These are phyloP conservation scores for Fregata magnificens DNA, from an alignment of 2,113 vertebrate genomes.

Conservation along the genomic window DNA sequence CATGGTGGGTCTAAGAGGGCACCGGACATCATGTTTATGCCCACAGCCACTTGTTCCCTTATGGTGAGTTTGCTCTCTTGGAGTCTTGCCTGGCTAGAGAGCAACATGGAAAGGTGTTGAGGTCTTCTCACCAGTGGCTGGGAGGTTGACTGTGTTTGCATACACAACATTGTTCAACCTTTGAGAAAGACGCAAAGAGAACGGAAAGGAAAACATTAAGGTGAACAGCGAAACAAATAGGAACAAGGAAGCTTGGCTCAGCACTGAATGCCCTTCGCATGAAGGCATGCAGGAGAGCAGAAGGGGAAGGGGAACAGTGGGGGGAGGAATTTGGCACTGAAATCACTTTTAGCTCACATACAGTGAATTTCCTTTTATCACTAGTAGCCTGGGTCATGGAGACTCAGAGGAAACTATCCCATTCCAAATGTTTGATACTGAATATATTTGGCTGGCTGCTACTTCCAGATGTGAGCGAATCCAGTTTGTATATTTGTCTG, in stretches of 20 bases:
- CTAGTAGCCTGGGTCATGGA: not conserved
- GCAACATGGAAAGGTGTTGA: not conserved
- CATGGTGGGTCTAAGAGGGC: not conserved
- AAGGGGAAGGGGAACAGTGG: not conserved
- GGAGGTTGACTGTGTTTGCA: not conserved
- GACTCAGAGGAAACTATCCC: slow-evolving; percentile 31
- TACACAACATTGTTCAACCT: not conserved
- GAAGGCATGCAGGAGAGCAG: not conserved
- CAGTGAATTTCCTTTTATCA: slow-evolving; percentile 34
- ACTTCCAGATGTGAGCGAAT: not conserved
- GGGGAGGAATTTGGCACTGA: not conserved
- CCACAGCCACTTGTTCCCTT: not conserved
- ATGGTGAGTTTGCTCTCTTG: not conserved
- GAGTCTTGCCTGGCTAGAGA: not conserved
- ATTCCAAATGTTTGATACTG: not conserved
- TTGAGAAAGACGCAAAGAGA: not conserved
- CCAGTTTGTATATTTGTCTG: not conserved
- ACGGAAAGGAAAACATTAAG: not conserved
- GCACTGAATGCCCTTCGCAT: not conserved
- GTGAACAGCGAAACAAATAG: not conserved
- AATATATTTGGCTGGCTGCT: slow-evolving; percentile 24
- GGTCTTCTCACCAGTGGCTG: not conserved
- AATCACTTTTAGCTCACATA: slow-evolving; percentile 26
- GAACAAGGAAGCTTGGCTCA: not conserved
- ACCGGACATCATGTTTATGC: not conserved